Evolutionary conservation across 2,888 invertebrate species (phyloP), one percentile per base, ranked within the genome.

Genomic region (Idaea biselata): DNA sequence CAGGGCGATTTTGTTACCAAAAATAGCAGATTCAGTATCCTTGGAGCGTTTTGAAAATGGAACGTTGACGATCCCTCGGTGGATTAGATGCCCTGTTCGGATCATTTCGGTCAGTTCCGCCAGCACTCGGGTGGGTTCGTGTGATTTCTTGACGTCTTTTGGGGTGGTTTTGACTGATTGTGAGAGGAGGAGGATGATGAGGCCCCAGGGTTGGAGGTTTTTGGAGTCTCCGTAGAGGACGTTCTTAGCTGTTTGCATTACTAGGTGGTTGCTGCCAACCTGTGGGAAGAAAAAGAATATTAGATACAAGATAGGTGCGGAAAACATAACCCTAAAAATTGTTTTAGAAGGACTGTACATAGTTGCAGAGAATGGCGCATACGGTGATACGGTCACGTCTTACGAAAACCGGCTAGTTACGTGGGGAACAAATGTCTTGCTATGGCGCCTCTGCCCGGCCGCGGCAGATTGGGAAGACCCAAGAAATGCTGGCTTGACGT

Each of bases 1-100:
- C 2, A 97, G 94, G 0, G 97, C 97, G 67, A 98, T 96, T 92
- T 97, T 97, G 77, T 97, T 97, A 0, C 97, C 97, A 80, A 96
- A 97, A 71, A 96, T 95, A 87, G 97, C 95, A 59, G 97, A 96
- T 67, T 95, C 94, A 1, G 94, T 93, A 66, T 94, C 94, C 33
- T 94, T 93, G 0, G 93, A 89, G 58, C 94, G 88, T 59, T 93
- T 91, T 59, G 94, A 92, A 18, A 88, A 88, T 0, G 92, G 89
- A 0, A 93, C 90, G 58, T 93, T 92, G 1, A 93, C 86, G 0
- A 93, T 89, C 0, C 93, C 96, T 82, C 94, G 94, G 78, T 98
- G 98, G 1, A 97, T 96, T 25, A 97, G 88, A 79, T 97, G 96
- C 25, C 97, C 96, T 0, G 97, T 97, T 75, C 97, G 93, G 70